phyloP scores from a whole-genome alignment of 2,888 invertebrate species.

The Philonicus albiceps region DNA sequence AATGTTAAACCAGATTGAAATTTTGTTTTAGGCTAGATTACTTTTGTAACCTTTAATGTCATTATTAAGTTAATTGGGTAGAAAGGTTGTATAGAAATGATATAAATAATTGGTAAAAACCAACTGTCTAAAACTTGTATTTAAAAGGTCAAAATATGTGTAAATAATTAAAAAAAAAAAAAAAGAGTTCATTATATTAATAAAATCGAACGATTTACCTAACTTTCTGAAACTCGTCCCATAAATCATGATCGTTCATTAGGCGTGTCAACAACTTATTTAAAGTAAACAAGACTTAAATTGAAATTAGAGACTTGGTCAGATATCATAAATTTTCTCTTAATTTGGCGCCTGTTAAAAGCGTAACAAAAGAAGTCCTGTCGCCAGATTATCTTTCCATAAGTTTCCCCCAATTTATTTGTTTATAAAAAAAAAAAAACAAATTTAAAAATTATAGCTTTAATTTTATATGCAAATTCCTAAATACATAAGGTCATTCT shows the following conservation, averaged over 20 bases:
- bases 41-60: no score
- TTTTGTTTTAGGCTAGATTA: no score
- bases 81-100: not conserved
- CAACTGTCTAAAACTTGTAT: not conserved
- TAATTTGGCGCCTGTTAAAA: not conserved
- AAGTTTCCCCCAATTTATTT: not conserved
- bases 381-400: not conserved
- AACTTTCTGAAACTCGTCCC: not conserved
- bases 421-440: constrained; percentile 18
- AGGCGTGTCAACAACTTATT: not conserved
- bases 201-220: not conserved
- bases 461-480: constrained; percentile 1
- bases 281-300: not conserved
- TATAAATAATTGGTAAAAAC: not conserved
- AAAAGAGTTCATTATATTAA: not conserved
- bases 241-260: not conserved
- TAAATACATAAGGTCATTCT: not conserved
- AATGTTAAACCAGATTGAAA: no score
- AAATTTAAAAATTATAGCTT: no score
- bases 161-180: not conserved
- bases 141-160: not conserved
- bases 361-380: not conserved
- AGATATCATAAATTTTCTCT: not conserved
- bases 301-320: not conserved
- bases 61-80: not conserved